Percentiles rank a stretch among this genome's conserved stretches.
phyloP scores from a whole-genome alignment of 2,113 vertebrate species.

The Baryphthengus martii region DNA sequence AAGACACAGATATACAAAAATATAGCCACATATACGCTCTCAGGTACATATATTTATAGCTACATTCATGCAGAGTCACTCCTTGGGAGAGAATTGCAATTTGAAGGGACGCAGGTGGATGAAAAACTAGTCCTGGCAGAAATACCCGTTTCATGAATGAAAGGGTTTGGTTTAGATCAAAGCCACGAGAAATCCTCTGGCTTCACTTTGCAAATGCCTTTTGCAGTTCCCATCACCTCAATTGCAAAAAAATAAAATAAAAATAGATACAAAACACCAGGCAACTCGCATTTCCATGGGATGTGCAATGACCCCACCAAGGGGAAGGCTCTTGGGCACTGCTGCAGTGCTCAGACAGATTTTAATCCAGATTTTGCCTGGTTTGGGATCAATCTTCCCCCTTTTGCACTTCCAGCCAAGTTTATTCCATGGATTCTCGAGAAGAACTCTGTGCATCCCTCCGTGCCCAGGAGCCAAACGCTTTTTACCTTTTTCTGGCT shows the following conservation, averaged over 20 bases:
- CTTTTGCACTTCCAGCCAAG: not conserved
- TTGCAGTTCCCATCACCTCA: not conserved
- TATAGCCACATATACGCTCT: fast-evolving
- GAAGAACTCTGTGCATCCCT: not conserved
- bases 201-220: not conserved
- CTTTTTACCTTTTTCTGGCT: not conserved
- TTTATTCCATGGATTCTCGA: fast-evolving
- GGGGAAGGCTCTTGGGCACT: not conserved
- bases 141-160: fast-evolving
- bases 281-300: not conserved
- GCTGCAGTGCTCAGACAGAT: fast-evolving
- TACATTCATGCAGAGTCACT: not conserved
- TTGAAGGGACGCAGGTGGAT: not conserved
- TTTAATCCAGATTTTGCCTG: not conserved
- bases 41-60: fast-evolving
- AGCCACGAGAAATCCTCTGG: not conserved
- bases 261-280: too few species aligned
- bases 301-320: too few species aligned
- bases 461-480: not conserved
- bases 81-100: not conserved
- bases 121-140: not conserved
- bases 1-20: not conserved
- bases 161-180: not conserved
- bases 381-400: not conserved
- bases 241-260: too few species aligned